A percentile compares a stretch with the other conserved stretches of the same genome.
These are phyloP conservation scores for Scaptodrosophila latifasciaeformis DNA, from an alignment of 2,888 invertebrate genomes.

Conservation along the genomic window DNA sequence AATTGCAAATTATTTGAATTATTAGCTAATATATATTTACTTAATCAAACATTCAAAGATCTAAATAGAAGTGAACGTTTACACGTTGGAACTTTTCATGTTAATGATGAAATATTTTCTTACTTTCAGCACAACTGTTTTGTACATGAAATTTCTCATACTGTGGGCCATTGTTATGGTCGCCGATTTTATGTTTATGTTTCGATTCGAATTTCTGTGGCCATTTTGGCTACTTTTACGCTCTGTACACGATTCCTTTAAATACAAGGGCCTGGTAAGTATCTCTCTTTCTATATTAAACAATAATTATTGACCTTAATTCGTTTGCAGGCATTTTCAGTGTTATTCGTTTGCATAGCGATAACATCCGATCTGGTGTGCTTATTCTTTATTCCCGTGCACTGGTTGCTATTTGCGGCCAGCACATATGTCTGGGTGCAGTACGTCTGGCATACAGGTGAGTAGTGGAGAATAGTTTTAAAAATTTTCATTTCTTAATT, in stretches of 20 bases:
- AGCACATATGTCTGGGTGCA: slow-evolving; percentile 99
- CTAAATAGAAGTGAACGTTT: too few relatives aligned
- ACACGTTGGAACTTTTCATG: too few relatives aligned
- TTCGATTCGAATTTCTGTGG: slow-evolving; percentile 99
- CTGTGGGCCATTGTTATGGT: slow-evolving; percentile 96
- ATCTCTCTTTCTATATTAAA: not conserved
- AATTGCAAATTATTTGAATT: too few relatives aligned
- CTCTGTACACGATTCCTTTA: slow-evolving; percentile 97
- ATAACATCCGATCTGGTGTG: slow-evolving; percentile 98
- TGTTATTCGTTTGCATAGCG: slow-evolving; percentile 98
- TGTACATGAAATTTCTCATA: slow-evolving; percentile 95
- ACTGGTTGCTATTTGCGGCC: slow-evolving; percentile 97
- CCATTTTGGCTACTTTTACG: slow-evolving; percentile 97
- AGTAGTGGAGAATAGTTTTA: slow-evolving; percentile 11
- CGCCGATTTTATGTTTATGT: slow-evolving; percentile 97
- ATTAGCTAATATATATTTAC: too few relatives aligned
- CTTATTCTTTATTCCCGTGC: slow-evolving; percentile 98
- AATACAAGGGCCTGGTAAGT: slow-evolving; percentile 96
- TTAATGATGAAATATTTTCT: too few relatives aligned
- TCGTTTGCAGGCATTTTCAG: slow-evolving; percentile 91
- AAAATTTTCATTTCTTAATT: not conserved
- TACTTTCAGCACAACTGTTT: slow-evolving; percentile 86
- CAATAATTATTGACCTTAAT: slow-evolving; percentile 10
- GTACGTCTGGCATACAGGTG: slow-evolving; percentile 98
- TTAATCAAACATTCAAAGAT: too few relatives aligned